Conservation (phyloP, 2,113 vertebrate genomes). For the Etia nguti region DNA sequence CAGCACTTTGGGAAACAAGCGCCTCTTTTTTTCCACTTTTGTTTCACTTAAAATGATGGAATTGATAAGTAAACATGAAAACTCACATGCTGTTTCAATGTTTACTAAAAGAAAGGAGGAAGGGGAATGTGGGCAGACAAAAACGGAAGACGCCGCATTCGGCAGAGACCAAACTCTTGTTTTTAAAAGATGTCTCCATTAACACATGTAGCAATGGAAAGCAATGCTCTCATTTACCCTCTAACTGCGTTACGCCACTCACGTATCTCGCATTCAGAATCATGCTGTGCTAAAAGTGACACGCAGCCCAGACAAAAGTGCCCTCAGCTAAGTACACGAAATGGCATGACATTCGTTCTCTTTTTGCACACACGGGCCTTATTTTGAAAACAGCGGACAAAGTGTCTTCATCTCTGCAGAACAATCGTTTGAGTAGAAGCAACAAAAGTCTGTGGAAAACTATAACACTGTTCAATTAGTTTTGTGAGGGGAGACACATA, state of each 20-base stretch:
- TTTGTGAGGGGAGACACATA: constrained; percentile 49
- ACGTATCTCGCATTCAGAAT: not conserved
- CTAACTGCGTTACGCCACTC: not conserved
- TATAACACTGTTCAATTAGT: constrained; percentile 40
- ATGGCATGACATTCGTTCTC: not conserved
- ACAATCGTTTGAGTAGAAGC: constrained; percentile 9
- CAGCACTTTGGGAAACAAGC: constrained; percentile 65
- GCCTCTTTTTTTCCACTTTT: constrained; percentile 39
- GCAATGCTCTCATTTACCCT: constrained; percentile 11
- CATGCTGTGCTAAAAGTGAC: not conserved
- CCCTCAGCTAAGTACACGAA: not conserved
- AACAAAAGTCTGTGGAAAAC: constrained; percentile 39
- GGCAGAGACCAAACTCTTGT: not conserved
- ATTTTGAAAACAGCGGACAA: not conserved
- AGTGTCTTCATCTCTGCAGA: not conserved
- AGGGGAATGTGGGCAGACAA: constrained; percentile 11
- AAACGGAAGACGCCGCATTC: constrained; percentile 18
- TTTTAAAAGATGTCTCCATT: not conserved
- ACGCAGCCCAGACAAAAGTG: not conserved
- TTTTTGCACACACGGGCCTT: not conserved
- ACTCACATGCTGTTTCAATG: constrained; percentile 63
- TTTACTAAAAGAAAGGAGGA: constrained; percentile 40
- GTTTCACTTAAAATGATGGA: constrained; percentile 12
- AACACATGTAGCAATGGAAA: constrained; percentile 26
- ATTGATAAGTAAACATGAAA: constrained; percentile 62